These are phyloP conservation scores for Ictidomys tridecemlineatus DNA, from an alignment of 2,113 vertebrate species.

Conservation along the genomic window DNA sequence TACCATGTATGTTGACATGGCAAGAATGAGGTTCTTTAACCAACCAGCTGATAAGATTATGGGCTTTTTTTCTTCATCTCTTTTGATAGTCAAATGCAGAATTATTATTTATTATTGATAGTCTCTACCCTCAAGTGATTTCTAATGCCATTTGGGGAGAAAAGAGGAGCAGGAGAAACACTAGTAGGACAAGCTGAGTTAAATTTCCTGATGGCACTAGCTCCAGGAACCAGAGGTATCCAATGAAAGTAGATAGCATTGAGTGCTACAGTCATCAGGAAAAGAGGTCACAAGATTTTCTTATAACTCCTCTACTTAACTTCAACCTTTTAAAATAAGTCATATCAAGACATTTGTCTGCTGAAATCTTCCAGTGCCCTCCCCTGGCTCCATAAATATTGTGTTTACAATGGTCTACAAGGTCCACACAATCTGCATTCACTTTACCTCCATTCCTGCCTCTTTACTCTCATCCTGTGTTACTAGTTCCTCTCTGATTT, in stretches of 20 bases:
- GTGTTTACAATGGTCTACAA: neutral
- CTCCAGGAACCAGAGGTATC: neutral
- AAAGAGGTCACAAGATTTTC: neutral
- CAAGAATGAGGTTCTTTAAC: too few relatives aligned
- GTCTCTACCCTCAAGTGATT: neutral
- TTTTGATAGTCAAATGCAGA: too few relatives aligned
- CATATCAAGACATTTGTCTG: neutral
- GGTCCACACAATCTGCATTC: neutral
- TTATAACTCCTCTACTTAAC: neutral
- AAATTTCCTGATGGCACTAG: neutral
- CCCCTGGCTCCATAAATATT: neutral
- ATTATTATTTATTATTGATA: neutral
- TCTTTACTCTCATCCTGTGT: neutral
- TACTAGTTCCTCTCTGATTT: neutral
- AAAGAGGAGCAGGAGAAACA: neutral
- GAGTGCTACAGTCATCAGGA: neutral
- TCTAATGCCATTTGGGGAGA: neutral
- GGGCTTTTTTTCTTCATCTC: too few relatives aligned
- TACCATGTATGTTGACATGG: too few relatives aligned
- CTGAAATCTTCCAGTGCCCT: neutral
- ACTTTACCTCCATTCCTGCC: too few relatives aligned
- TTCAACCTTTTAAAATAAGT: neutral
- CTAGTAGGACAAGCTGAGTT: neutral
- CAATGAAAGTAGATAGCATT: neutral
- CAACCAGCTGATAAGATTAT: too few relatives aligned